Evolutionary conservation across 2,888 invertebrate species (phyloP).

Genomic region (Tinea semifulvella): DNA sequence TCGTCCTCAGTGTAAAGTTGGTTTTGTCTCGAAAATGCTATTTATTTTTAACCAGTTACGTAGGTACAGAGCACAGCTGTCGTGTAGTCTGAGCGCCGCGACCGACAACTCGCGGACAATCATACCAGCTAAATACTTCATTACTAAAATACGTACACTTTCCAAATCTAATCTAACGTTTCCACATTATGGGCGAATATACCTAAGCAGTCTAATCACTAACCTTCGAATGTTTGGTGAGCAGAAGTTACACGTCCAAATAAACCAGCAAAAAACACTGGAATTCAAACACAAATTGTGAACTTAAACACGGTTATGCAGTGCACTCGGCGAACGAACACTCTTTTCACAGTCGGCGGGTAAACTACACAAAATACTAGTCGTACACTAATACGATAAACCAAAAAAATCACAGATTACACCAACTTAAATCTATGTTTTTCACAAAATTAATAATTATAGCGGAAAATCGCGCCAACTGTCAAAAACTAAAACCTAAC

Average conservation of each 20-base stretch:
- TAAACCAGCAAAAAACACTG: slow-evolving; percentile 40
- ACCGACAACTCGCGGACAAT: slow-evolving; percentile 6
- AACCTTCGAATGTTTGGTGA: slow-evolving; percentile 47
- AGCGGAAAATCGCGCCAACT: slow-evolving; percentile 63
- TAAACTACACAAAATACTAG: slow-evolving; percentile 50
- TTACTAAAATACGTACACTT: slow-evolving; percentile 3
- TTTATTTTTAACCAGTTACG: slow-evolving; percentile 65
- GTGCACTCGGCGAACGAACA: slow-evolving; percentile 28
- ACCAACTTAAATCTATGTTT: slow-evolving; percentile 63
- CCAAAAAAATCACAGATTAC: slow-evolving; percentile 64
- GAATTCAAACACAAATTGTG: slow-evolving; percentile 29
- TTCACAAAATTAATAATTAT: slow-evolving; percentile 49
- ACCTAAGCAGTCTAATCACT: slow-evolving; percentile 21
- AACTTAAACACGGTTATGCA: slow-evolving; percentile 40
- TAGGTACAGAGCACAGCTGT: slow-evolving; percentile 47
- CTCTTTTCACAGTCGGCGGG: slow-evolving; percentile 57
- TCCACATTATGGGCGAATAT: neutral
- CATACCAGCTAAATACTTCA: too few relatives aligned
- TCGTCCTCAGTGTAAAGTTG: slow-evolving; percentile 2
- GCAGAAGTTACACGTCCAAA: slow-evolving; percentile 32
- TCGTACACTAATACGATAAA: slow-evolving; percentile 48
- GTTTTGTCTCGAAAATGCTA: slow-evolving; percentile 44
- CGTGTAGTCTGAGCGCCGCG: slow-evolving; percentile 42
- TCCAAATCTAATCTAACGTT: neutral
- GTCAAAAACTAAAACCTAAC: slow-evolving; percentile 60